Evolutionary conservation across 2,113 vertebrate genomes (phyloP), one percentile per base, ranked within the genome.

Genomic region (Melanerpes formicivorus): DNA sequence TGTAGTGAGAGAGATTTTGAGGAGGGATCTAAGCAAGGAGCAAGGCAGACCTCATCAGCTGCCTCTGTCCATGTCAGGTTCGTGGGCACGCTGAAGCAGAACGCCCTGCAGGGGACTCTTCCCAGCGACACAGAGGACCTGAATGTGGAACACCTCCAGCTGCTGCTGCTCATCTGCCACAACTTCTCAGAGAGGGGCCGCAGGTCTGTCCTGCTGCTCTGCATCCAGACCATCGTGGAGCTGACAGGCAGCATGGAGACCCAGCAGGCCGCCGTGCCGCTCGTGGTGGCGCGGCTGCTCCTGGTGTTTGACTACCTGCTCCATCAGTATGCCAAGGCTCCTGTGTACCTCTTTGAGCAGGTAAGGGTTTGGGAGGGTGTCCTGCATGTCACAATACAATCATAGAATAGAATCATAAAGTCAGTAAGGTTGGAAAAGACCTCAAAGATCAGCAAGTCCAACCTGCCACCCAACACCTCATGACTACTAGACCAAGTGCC

Each of bases 161-260:
- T 99, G 55, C 97, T 99, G n/a, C 97, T 99, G 42, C 98, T 99
- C 32, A 98, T 99, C 93, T 99, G 99, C 96, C 99, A 99, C 97
- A 99, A 98, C 87, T 97, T 99, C 96, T 99, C 99, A 0, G 99
- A 99, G 95, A 97, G 98, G 4, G 99, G 99, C 21, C 98, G 98
- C 21, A 97, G 97, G 14, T 96, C 96, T 18, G 96, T 99, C 56
- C 87, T 99, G 86, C 96, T 98, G n/a, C 98, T 98, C 58, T 98
- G 98, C 62, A 98, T 98, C 26, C 99, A 99, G 97, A 98, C 98
- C 44, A 98, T 99, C n/a, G 96, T 98, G 86, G 99, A 99, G 80
- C 97, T 99, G 84, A 98, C 98, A 2, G 97, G 95, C 32, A 98
- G 97, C 96, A 96, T 98, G 96, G 99, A 99, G 25, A 97, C 98